These are phyloP conservation scores for Drosophila paramelanica DNA, from an alignment of 2,888 invertebrate genomes.

Conservation along the genomic window DNA sequence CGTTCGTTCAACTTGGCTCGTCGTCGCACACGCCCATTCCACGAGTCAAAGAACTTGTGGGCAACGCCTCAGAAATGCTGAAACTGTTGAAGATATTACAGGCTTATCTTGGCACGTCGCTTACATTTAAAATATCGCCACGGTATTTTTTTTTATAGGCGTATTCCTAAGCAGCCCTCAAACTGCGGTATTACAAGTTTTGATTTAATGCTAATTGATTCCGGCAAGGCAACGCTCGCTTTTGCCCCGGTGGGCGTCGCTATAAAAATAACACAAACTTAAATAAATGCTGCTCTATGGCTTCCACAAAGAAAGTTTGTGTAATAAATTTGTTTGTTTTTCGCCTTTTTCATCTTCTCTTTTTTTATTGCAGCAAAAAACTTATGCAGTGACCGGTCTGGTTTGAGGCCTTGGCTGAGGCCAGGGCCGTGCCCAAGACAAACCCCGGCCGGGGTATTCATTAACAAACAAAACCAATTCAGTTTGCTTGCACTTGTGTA, in stretches of 20 bases:
- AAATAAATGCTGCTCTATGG: conserved; percentile 17
- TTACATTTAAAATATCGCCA: conserved; percentile 37
- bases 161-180: conserved; percentile 30
- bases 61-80: conserved; percentile 44
- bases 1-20: conserved; percentile 20
- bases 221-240: conserved; percentile 34
- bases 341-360: not conserved
- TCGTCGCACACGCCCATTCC: conserved; percentile 23
- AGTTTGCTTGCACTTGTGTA: conserved; percentile 48
- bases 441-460: conserved; percentile 29
- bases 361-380: conserved; percentile 29
- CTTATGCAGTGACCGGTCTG: conserved; percentile 15
- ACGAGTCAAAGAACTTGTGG: conserved; percentile 56
- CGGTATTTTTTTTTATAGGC: conserved; percentile 28
- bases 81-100: conserved; percentile 31
- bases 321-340: conserved; percentile 35
- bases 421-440: not conserved
- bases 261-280: conserved; percentile 17
- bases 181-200: conserved; percentile 50
- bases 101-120: conserved; percentile 43
- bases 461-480: conserved; percentile 59
- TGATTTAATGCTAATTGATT: conserved; percentile 80
- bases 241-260: conserved; percentile 54
- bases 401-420: not conserved
- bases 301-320: conserved; percentile 55